Evolutionary conservation across 2,113 vertebrate species (phyloP).

Genomic region (Datnioides undecimradiatus): DNA sequence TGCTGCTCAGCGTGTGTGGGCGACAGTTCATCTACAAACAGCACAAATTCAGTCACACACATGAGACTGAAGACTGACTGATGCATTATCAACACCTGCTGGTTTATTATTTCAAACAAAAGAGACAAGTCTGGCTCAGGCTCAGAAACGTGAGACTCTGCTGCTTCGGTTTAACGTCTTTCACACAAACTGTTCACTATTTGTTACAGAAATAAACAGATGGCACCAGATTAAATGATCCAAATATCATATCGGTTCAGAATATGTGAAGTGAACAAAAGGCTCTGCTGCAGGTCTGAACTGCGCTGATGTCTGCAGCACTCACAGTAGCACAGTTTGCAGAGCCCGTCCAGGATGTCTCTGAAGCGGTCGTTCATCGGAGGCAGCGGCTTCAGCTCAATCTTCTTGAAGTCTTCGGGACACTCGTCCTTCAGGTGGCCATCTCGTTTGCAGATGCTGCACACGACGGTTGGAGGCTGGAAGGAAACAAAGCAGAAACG

Average conservation of each 20-base stretch:
- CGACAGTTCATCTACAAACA: conserved; percentile 89
- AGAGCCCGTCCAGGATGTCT: conserved; percentile 94
- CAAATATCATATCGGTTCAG: too few relatives aligned
- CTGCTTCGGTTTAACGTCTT: background rate
- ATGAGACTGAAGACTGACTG: background rate
- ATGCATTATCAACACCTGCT: background rate
- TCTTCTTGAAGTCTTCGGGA: conserved; percentile 99
- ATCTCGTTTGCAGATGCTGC: conserved; percentile 99
- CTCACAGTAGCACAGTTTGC: conserved; percentile 94
- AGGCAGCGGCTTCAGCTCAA: conserved; percentile 94
- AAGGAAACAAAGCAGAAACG: background rate
- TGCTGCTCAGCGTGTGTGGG: conserved; percentile 91
- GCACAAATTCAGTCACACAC: background rate
- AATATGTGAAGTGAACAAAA: too few relatives aligned
- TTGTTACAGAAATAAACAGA: too few relatives aligned
- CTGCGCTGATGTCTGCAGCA: background rate
- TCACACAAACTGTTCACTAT: too few relatives aligned
- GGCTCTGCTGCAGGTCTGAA: too few relatives aligned
- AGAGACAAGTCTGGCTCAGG: background rate
- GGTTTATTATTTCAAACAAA: background rate
- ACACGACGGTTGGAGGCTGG: conserved; percentile 97
- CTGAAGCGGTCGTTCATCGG: conserved; percentile 93
- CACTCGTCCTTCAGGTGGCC: conserved; percentile 98
- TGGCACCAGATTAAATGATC: too few relatives aligned
- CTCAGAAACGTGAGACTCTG: background rate